These are phyloP conservation scores for Trichonephila clavipes DNA, from an alignment of 1,140 invertebrate species.

Conservation along the genomic window DNA sequence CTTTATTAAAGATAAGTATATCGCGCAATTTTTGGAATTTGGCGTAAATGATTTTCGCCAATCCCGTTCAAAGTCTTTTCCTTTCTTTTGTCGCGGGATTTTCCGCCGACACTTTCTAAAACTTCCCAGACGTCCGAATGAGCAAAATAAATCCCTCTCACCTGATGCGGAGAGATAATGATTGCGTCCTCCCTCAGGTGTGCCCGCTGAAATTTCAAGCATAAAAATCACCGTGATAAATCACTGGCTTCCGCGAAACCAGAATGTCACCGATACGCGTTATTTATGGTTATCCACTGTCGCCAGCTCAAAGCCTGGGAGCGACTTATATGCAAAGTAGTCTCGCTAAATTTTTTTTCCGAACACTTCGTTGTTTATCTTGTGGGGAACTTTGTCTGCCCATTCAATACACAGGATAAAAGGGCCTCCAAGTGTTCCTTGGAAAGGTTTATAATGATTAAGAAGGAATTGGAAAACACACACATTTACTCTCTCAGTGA, in stretches of 20 bases:
- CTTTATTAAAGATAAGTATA: too few species aligned
- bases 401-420: background rate
- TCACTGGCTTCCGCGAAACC: background rate
- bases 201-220: background rate
- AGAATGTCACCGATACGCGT: background rate
- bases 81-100: background rate
- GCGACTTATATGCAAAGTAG: background rate
- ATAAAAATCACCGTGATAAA: background rate
- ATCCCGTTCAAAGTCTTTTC: too few species aligned
- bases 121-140: background rate
- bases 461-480: too few species aligned
- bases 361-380: background rate
- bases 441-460: too few species aligned
- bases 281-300: slow-evolving; percentile 7
- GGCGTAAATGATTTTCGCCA: too few species aligned
- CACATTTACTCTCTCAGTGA: too few species aligned
- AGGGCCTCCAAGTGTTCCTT: too few species aligned
- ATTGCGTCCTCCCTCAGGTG: background rate
- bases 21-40: too few species aligned
- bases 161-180: slow-evolving; percentile 1
- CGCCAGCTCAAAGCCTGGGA: background rate
- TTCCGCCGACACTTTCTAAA: background rate
- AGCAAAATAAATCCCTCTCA: slow-evolving; percentile 17
- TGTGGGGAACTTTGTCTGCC: background rate
- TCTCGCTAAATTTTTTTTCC: background rate